phyloP scores from a whole-genome alignment of 1,140 invertebrate genomes.

The Babylonia areolata region DNA sequence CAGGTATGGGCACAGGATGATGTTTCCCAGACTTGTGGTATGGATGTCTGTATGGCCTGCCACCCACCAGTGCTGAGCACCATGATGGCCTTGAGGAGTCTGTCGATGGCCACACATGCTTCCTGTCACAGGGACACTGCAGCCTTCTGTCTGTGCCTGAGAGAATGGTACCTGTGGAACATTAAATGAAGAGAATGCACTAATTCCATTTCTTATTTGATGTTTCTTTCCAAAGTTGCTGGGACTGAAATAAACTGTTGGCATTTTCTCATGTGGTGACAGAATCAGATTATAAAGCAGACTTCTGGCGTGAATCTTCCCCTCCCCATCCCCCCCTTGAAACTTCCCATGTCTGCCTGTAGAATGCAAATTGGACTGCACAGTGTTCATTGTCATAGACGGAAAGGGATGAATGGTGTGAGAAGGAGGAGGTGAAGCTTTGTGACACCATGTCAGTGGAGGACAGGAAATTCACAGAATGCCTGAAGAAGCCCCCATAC shows the following conservation, averaged over 20 bases:
- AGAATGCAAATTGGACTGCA: no score
- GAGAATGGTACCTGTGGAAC: neutral
- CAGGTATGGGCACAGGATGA: neutral
- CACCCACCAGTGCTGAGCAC: neutral
- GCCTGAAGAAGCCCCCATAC: constrained; percentile 59
- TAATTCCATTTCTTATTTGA: no score
- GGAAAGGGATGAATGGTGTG: neutral
- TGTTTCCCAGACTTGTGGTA: neutral
- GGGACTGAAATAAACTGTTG: no score
- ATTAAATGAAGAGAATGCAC: neutral
- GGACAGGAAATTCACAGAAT: constrained; percentile 56
- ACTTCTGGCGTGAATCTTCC: no score
- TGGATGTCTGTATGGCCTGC: neutral
- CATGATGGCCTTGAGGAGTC: neutral
- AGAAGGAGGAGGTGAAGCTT: neutral
- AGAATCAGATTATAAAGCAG: no score
- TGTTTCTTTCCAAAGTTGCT: no score
- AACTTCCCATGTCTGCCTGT: no score
- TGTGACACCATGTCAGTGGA: constrained; percentile 32
- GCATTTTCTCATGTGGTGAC: no score
- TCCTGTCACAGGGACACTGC: neutral
- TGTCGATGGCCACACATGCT: neutral
- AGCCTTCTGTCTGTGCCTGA: neutral
- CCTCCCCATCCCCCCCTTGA: no score
- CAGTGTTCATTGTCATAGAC: no score